A percentile compares a stretch with the other conserved stretches of the same genome.
phyloP scores from a whole-genome alignment of 2,888 invertebrate genomes.

The Spicauda simplicius region DNA sequence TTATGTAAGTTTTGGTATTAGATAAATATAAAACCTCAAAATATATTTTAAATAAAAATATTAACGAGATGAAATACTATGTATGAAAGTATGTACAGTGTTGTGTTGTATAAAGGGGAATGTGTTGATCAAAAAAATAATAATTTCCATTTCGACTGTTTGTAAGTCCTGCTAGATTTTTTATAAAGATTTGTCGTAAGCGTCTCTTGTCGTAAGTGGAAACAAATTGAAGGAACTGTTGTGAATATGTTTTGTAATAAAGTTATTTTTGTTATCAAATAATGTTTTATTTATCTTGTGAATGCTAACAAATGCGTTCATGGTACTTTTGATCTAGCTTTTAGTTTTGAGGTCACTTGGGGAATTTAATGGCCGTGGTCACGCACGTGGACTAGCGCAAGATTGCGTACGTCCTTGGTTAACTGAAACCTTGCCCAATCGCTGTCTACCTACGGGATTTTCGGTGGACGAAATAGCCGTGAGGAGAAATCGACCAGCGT shows the following conservation, averaged over 20 bases:
- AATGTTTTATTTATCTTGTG: constrained; percentile 39
- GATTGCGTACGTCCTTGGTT: no score
- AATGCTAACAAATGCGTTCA: no score
- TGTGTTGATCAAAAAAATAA: background rate
- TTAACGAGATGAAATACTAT: constrained; percentile 7
- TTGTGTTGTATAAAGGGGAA: background rate
- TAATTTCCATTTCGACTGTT: constrained; percentile 8
- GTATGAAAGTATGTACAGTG: background rate
- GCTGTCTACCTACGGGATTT: no score
- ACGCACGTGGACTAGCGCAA: no score
- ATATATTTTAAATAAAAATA: constrained; percentile 1
- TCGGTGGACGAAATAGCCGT: no score
- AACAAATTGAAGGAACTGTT: constrained; percentile 65
- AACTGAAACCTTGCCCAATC: no score
- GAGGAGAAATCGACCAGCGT: no score
- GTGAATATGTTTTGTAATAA: constrained; percentile 40
- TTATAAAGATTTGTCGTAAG: constrained; percentile 44
- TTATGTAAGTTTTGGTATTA: background rate
- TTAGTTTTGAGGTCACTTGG: no score
- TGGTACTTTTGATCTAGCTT: no score
- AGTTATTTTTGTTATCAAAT: constrained; percentile 61
- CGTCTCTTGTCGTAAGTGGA: constrained; percentile 63
- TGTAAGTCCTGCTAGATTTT: constrained; percentile 25
- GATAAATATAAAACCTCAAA: background rate
- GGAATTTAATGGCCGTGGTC: no score